Base-by-base conservation (phyloP, 2,797 vertebrate genomes). In the Neomorphus geoffroyi region DNA sequence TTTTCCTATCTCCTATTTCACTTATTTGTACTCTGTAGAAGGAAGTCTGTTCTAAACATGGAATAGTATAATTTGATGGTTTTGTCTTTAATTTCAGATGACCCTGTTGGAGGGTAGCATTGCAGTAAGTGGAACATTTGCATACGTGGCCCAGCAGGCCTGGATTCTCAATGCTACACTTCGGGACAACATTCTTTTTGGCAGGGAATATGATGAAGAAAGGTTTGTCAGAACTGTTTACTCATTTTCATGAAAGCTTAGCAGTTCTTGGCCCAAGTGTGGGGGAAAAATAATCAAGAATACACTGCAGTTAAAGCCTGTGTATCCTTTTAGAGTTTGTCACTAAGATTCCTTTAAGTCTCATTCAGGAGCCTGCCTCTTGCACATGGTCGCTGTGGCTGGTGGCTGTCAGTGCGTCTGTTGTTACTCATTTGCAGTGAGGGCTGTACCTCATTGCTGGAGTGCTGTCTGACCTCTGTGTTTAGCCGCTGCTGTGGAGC, bases 101-200 rank as follows among this genome's bases (percentile, higher is more conserved):
- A 98, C 98, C 1, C 91, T 99, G 66, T 80, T 99, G 92, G 98
- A 99, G 84, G 99, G 99, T 82, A 98, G 98, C 43, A 98, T 99
- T 69, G 98, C 98, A 5, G 97, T 99, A 16, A 98, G 96, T 30
- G 99, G 99, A 14, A 97, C 98, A 18, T 98, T 99, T n/a, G 99
- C 99, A 0, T 99, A 99, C 5, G 99, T 99, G 96, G 98, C 99
- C 51, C 99, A 99, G 92, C 99, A 99, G 97, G 99, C 99, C 93
- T 99, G 98, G 99, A 99, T 99, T 96, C 98, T 99, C 91, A 99
- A 99, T 8, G 98, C 98, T 45, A 98, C 98, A 0, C 97, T 99
- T 65, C 98, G 98, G 91, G 99, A 99, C 95, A 99, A 99, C 97
- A 99, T 99, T 97, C 98, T 99, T 60, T 99, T 99, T 90, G 99